Evolutionary conservation across 2,113 vertebrate genomes (phyloP).

Genomic region (Glaucomys volans): DNA sequence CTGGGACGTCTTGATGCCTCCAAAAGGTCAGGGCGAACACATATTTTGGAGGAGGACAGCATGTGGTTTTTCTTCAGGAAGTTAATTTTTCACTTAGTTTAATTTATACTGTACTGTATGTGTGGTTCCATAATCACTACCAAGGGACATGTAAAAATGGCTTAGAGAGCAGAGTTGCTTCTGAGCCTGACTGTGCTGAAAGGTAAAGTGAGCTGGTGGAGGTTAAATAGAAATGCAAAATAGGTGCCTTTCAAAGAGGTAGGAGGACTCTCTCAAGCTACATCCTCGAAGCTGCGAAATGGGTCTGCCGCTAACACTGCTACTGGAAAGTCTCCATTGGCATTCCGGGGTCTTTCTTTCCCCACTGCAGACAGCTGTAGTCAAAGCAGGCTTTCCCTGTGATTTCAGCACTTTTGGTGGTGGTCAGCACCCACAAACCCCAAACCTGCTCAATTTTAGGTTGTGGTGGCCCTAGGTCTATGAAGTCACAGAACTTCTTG

Average conservation of each 20-base stretch:
- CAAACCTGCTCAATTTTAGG: background rate
- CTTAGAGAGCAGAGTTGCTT: constrained; percentile 57
- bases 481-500: background rate
- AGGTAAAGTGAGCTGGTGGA: background rate
- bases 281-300: constrained; percentile 5
- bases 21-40: constrained; percentile 87
- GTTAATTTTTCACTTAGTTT: constrained; percentile 89
- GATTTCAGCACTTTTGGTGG: constrained; percentile 64
- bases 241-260: background rate
- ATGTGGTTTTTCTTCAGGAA: constrained; percentile 85
- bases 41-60: constrained; percentile 86
- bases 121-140: constrained; percentile 74
- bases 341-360: background rate
- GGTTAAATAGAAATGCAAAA: background rate
- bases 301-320: background rate
- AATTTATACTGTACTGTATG: constrained; percentile 83
- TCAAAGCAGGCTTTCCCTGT: background rate
- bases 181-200: background rate
- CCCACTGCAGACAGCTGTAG: background rate
- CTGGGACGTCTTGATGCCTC: constrained; percentile 85
- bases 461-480: background rate
- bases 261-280: background rate
- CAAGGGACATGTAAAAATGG: constrained; percentile 74
- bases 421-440: constrained; percentile 58
- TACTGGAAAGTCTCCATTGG: background rate